Evolutionary conservation across 2,113 vertebrate species (phyloP).

Genomic region (Oenanthe oenanthe): DNA sequence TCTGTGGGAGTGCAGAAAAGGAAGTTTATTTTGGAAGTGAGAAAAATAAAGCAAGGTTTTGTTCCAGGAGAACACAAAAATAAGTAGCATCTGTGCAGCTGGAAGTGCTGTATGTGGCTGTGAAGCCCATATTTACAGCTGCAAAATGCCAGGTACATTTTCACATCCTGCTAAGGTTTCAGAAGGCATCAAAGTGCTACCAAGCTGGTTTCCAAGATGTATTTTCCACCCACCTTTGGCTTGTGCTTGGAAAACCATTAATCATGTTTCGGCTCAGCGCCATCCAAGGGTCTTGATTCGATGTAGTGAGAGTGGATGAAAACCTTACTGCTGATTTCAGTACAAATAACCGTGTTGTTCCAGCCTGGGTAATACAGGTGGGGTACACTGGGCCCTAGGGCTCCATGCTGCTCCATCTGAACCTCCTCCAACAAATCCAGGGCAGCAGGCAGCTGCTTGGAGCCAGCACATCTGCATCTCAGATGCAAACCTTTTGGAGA

Average conservation of each 20-base stretch:
- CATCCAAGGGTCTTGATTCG: neutral
- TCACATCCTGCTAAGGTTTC: neutral
- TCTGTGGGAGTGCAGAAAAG: constrained; percentile 45
- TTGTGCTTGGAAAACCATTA: neutral
- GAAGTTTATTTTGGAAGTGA: constrained; percentile 71
- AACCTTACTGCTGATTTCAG: neutral
- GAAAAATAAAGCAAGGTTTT: constrained; percentile 58
- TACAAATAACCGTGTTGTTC: neutral
- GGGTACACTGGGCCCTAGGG: neutral
- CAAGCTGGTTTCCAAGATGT: neutral
- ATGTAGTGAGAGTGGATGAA: neutral
- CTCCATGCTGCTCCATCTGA: neutral
- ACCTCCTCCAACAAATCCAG: neutral
- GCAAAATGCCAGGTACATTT: constrained; percentile 32
- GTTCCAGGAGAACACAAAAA: constrained; percentile 42
- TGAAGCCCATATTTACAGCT: constrained; percentile 2
- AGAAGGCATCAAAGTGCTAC: neutral
- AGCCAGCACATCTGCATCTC: neutral
- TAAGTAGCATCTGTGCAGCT: constrained; percentile 52
- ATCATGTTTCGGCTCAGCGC: neutral
- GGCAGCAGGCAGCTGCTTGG: neutral
- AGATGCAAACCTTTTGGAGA: neutral
- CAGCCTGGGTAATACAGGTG: neutral
- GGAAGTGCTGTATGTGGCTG: neutral
- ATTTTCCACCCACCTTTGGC: constrained; percentile 41